These are phyloP conservation scores for Seira sanloemensis DNA, from an alignment of 2,888 invertebrate genomes.

Conservation along the genomic window DNA sequence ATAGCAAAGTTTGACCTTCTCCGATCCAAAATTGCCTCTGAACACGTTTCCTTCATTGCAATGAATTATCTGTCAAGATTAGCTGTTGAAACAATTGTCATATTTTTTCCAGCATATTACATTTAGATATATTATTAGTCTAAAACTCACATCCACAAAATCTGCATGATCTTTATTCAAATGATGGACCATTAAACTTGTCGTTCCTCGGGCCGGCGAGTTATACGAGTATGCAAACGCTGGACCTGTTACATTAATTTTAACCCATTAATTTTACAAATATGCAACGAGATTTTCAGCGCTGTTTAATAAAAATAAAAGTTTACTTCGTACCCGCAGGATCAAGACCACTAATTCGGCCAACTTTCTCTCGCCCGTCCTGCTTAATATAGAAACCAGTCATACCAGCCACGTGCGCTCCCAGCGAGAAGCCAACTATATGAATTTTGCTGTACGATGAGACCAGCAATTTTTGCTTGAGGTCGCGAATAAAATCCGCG, in stretches of 20 bases:
- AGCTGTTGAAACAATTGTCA: not conserved
- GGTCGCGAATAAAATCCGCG: not conserved
- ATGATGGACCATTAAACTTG: not conserved
- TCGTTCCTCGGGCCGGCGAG: too few relatives aligned
- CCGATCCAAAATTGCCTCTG: not conserved
- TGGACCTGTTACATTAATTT: not conserved
- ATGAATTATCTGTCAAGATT: not conserved
- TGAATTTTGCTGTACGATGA: not conserved
- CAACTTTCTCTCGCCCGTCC: not conserved
- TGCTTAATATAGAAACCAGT: not conserved
- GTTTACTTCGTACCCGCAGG: not conserved
- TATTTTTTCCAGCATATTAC: not conserved
- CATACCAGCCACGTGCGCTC: not conserved
- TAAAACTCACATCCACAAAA: not conserved
- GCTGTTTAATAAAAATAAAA: too few relatives aligned
- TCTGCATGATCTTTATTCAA: not conserved
- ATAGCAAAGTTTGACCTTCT: too few relatives aligned
- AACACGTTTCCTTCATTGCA: not conserved
- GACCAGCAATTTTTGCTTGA: not conserved
- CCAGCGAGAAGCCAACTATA: conserved; percentile 14
- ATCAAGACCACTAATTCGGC: conserved; percentile 14
- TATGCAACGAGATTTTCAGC: too few relatives aligned
- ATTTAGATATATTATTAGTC: not conserved
- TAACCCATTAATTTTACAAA: not conserved
- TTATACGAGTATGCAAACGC: not conserved